A percentile compares a stretch with the other conserved stretches of the same genome.
phyloP scores from a whole-genome alignment of 2,113 vertebrate genomes.

The Zootoca vivipara region DNA sequence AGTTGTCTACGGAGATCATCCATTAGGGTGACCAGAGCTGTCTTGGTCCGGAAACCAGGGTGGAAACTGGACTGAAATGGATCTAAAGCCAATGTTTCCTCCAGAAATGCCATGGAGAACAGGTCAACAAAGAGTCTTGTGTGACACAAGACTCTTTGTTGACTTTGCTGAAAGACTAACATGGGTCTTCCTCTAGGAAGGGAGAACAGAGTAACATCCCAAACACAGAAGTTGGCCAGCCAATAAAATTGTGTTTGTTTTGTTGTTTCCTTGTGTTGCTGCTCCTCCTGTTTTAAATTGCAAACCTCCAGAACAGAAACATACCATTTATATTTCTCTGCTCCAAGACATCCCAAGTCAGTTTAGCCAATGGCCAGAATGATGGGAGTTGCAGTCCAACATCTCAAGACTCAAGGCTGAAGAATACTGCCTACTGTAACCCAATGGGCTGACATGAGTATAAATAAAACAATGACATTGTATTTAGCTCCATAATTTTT shows the following conservation, averaged over 20 bases:
- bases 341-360: background rate
- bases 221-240: background rate
- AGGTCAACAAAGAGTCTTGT: too few relatives aligned
- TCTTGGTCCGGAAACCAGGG: too few relatives aligned
- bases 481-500: background rate
- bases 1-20: too few relatives aligned
- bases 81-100: too few relatives aligned
- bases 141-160: too few relatives aligned
- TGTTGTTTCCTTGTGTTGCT: background rate
- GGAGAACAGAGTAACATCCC: background rate
- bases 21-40: too few relatives aligned
- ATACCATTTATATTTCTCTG: background rate
- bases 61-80: too few relatives aligned
- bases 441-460: background rate
- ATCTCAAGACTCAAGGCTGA: too few relatives aligned
- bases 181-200: too few relatives aligned
- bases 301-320: background rate
- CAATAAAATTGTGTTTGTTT: background rate
- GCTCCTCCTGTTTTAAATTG: background rate
- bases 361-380: too few relatives aligned
- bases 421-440: background rate
- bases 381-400: too few relatives aligned
- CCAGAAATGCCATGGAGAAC: background rate
- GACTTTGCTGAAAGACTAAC: too few relatives aligned
- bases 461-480: background rate